Percentiles rank a stretch among this genome's conserved stretches.
phyloP scores from a whole-genome alignment of 1,140 invertebrate species.

The Drosophila pachea region DNA sequence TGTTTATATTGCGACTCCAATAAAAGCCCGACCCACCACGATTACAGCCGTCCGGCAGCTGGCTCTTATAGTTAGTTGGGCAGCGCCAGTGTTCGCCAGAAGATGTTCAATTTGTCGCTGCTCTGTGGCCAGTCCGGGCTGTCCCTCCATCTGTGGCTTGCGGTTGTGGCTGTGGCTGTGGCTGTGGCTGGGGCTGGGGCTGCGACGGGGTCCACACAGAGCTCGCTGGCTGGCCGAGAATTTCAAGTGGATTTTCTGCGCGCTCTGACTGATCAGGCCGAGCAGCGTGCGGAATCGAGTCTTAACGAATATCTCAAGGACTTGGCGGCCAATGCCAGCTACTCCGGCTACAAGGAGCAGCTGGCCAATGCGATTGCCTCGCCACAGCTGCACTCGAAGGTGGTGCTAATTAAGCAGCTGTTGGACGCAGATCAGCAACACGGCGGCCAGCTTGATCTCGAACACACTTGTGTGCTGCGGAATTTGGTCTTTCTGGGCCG shows the following conservation, averaged over 20 bases:
- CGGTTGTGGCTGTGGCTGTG: background rate
- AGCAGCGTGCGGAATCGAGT: conserved; percentile 39
- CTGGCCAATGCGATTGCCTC: conserved; percentile 26
- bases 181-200: background rate
- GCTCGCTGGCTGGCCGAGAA: conserved; percentile 40
- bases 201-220: background rate
- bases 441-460: conserved; percentile 28
- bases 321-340: conserved; percentile 27
- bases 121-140: conserved; percentile 9
- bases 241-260: conserved; percentile 57
- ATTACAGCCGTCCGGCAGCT: conserved; percentile 11
- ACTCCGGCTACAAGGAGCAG: conserved; percentile 40
- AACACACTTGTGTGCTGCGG: conserved; percentile 54
- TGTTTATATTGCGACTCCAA: conserved; percentile 41
- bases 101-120: conserved; percentile 41
- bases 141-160: background rate
- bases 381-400: conserved; percentile 45
- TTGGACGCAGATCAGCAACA: conserved; percentile 39
- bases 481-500: conserved; percentile 63
- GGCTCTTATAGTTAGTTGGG: conserved; percentile 36
- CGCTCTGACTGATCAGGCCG: conserved; percentile 24
- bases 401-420: conserved; percentile 64
- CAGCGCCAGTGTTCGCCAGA: conserved; percentile 24
- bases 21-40: conserved; percentile 19
- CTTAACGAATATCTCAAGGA: conserved; percentile 50